Evolutionary conservation across 1,140 invertebrate genomes (phyloP), one percentile per base, ranked within the genome.

Genomic region (Magallana ariakensis): DNA sequence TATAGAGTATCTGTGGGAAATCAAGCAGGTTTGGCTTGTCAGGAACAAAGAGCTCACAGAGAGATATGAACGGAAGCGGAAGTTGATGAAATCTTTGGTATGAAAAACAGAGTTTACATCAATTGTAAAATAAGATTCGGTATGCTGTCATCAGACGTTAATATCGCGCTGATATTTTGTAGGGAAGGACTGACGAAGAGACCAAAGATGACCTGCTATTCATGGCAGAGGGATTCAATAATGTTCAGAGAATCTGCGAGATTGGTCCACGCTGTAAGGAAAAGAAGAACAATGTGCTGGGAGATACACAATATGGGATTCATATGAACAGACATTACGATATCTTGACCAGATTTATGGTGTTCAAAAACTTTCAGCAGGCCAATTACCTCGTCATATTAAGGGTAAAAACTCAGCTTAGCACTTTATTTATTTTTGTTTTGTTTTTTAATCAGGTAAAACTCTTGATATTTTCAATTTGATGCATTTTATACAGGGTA

Each of bases 241-340:
- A 80, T 11, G 87, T 87, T 55, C 66, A 85, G 22, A 85, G 58
- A 26, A 85, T 87, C 19, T 87, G 87, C 75, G 81, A 87, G 55
- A 85, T 55, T 85, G 87, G 87, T n/a, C 56, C 85, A 33, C 33
- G 83, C 11, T 87, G 83, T 66, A 15, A 11, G 33, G 80, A 66
- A 22, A 87, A 87, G 22, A 85, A 85, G 58, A 85, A 70, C 46
- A 66, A 85, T 60, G 83, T 87, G 26, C 53, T 87, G 7, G 87
- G 87, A 7, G 87, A 87, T 62, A 85, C 87, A 22, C 56, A 84
- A 16, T 84, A 56, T 82, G 87, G 87, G 13, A 19, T 87, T 26
- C 87, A 87, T 55, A 22, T 87, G 19, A 85, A 85, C n/a, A 81
- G 84, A 85, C n/a, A 87, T 19, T 87, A 85, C 10, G 87, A 87